Percentiles rank a stretch among this genome's conserved stretches.
These are phyloP conservation scores for Pocillopora meandrina DNA, from an alignment of 92 coral and sea anemone species.

Conservation along the genomic window DNA sequence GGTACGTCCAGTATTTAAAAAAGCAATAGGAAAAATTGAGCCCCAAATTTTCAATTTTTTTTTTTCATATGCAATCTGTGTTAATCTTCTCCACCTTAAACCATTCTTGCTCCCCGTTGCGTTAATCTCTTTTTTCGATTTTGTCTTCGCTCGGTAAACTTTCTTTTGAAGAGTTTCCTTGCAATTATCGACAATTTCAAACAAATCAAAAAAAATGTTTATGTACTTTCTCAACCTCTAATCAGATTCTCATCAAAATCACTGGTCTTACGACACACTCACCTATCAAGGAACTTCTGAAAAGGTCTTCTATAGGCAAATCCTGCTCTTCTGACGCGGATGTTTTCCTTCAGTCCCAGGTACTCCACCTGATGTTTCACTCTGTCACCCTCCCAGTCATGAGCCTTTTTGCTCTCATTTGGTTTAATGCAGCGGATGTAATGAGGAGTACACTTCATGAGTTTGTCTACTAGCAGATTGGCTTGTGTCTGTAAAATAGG, in stretches of 20 bases:
- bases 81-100: no score
- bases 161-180: no score
- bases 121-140: no score
- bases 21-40: no score
- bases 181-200: no score
- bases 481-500: constrained; percentile 78
- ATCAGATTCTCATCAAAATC: no score
- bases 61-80: no score
- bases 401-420: constrained; percentile 93
- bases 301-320: constrained; percentile 98
- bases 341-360: constrained; percentile 95
- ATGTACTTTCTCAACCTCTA: neutral
- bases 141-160: no score
- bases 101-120: no score
- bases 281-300: constrained; percentile 88
- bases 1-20: no score
- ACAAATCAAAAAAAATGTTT: no score
- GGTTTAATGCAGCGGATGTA: constrained; percentile 99
- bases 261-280: neutral
- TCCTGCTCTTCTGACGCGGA: constrained; percentile 97
- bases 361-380: constrained; percentile 95
- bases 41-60: no score
- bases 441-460: constrained; percentile 95
- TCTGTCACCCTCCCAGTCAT: constrained; percentile 98
- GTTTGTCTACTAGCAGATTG: constrained; percentile 83